Base-by-base conservation (phyloP, 2,797 vertebrate genomes). In the Octomys mimax region DNA sequence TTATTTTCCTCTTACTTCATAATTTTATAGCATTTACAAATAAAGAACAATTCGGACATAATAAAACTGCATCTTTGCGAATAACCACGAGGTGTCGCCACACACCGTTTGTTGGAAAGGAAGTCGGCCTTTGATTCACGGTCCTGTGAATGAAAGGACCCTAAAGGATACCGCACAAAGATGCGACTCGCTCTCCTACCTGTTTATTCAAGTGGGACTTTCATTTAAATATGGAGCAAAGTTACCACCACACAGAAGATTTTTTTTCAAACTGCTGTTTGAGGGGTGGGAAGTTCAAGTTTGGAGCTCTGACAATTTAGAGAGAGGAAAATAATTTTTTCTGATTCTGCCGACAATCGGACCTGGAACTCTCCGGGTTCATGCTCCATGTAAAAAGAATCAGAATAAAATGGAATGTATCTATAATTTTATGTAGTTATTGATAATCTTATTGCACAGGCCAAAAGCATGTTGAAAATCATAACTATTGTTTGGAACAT, bases 71-170 rank as follows among this genome's bases (percentile, higher is more conserved):
- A 2, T 22, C 24, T 91, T 85, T 68, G 10, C 6, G 0, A 0
- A 10, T 0, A 5, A 54, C 97, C 98, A 81, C 98, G 97, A 98
- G 98, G 98, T 98, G 98, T 96, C 98, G 46, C 96, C 96, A 83
- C 66, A 89, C 16, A 96, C 98, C 98, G 96, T 95, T 0, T 70
- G 68, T 95, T 97, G 66, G 79, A 61, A 90, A 91, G 22, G 89
- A 13, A 2, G 5, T 9, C 24, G n/a, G 57, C 57, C 16, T 59
- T 59, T 3, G 19, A 59, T 6, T 75, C 36, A 16, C 28, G 12
- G 57, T 39, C 24, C 7, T 10, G 6, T 49, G 71, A 83, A 14
- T 36, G 87, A 80, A 81, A 31, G 22, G 31, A 52, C n/a, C 78
- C 2, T 18, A 57, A 52, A 4, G 59, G 71, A 52, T 26, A 0